Percentiles rank a stretch among this genome's conserved stretches.
Evolutionary conservation across 2,888 invertebrate genomes (phyloP).

Genomic region (Punctoribates punctum): DNA sequence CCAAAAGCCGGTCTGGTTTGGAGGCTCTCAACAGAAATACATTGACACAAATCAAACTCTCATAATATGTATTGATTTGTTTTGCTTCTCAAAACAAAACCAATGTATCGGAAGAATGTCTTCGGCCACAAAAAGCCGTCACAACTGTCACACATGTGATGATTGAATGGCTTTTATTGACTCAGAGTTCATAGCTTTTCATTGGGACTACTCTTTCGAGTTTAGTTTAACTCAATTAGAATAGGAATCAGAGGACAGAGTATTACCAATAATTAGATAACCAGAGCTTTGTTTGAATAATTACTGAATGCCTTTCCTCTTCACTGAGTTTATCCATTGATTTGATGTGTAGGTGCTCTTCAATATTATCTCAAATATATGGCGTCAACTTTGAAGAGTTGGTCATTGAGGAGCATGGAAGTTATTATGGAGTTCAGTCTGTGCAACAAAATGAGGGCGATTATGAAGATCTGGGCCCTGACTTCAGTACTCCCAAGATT

Average conservation of each 20-base stretch:
- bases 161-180: no score
- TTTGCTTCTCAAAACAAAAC: no score
- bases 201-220: no score
- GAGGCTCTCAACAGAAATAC: no score
- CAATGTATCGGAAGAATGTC: no score
- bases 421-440: not conserved
- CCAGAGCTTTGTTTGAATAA: not conserved
- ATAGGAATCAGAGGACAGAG: not conserved
- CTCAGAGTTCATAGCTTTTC: no score
- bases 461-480: not conserved
- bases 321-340: not conserved
- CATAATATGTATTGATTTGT: no score
- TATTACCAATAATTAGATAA: not conserved
- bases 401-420: constrained; percentile 35
- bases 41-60: no score
- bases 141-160: no score
- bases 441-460: constrained; percentile 8
- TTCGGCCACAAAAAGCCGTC: no score
- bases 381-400: constrained; percentile 38
- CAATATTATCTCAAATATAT: constrained; percentile 31
- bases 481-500: constrained; percentile 28
- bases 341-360: constrained; percentile 13
- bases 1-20: no score
- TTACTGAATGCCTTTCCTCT: not conserved
- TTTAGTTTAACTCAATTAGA: no score